Evolutionary conservation across 1,140 invertebrate genomes (phyloP).

Genomic region (Agrilus planipennis): DNA sequence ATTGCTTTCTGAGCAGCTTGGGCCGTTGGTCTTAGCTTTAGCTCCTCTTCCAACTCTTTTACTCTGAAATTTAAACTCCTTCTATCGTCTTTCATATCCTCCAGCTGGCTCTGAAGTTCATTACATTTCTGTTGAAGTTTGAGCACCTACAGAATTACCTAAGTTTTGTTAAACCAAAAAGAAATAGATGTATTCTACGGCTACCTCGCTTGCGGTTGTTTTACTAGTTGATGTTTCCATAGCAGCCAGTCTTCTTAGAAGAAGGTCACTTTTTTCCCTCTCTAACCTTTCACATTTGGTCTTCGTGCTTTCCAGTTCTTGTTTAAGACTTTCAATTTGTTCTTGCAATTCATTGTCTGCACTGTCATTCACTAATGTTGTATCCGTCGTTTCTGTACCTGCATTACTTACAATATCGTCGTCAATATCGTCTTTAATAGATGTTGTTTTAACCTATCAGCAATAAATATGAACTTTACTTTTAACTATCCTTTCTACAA

Average conservation of each 20-base stretch:
- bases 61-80: slow-evolving; percentile 57
- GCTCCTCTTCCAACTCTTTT: slow-evolving; percentile 57
- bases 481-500: no score
- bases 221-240: slow-evolving; percentile 63
- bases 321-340: slow-evolving; percentile 52
- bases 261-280: slow-evolving; percentile 76
- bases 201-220: slow-evolving; percentile 51
- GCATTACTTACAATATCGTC: slow-evolving; percentile 39
- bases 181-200: neutral
- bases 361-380: slow-evolving; percentile 37
- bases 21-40: slow-evolving; percentile 41
- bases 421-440: slow-evolving; percentile 28
- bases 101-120: slow-evolving; percentile 63
- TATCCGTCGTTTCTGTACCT: slow-evolving; percentile 43
- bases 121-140: slow-evolving; percentile 72
- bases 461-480: no score
- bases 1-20: slow-evolving; percentile 42
- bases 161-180: neutral
- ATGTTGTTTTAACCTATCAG: slow-evolving; percentile 25
- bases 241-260: slow-evolving; percentile 59
- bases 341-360: slow-evolving; percentile 41
- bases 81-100: slow-evolving; percentile 72
- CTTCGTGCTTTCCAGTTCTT: slow-evolving; percentile 50
- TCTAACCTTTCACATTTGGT: slow-evolving; percentile 62
- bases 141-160: slow-evolving; percentile 23